A percentile compares a stretch with the other conserved stretches of the same genome.
Conservation (phyloP, 1,140 invertebrate species). For the Stratiolaelaps scimitus region DNA sequence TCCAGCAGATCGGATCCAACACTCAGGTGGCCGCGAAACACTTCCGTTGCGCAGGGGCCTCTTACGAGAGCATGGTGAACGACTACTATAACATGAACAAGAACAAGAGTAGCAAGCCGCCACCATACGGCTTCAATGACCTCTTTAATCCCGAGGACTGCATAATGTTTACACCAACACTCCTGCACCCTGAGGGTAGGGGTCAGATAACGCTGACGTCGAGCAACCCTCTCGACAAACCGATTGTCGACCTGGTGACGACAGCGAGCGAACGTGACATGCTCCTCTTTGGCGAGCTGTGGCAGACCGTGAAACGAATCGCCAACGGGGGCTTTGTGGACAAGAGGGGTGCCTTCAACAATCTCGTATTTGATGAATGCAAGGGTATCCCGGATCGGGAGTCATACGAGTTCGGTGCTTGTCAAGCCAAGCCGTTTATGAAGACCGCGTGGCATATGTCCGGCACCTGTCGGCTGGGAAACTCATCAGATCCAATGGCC, state of each 20-base stretch:
- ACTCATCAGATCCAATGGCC: not conserved
- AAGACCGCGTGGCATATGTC: not conserved
- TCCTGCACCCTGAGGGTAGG: not conserved
- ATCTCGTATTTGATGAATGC: not conserved
- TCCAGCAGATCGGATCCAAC: not conserved
- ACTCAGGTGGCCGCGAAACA: constrained; percentile 5
- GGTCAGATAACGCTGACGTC: constrained; percentile 6
- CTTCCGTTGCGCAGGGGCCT: not conserved
- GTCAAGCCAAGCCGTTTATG: not conserved
- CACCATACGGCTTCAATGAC: not conserved
- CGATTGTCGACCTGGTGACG: not conserved
- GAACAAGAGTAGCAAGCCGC: too few relatives aligned
- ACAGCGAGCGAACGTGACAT: not conserved
- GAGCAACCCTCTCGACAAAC: not conserved
- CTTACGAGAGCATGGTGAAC: not conserved
- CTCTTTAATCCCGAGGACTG: not conserved
- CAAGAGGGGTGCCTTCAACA: not conserved
- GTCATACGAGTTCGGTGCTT: not conserved
- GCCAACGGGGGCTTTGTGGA: not conserved
- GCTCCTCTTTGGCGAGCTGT: not conserved
- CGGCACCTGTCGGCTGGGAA: not conserved
- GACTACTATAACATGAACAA: not conserved
- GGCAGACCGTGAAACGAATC: not conserved
- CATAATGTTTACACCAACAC: not conserved
- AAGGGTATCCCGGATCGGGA: not conserved